Evolutionary conservation across 2,113 vertebrate genomes (phyloP).

Genomic region (Tor tambroides): DNA sequence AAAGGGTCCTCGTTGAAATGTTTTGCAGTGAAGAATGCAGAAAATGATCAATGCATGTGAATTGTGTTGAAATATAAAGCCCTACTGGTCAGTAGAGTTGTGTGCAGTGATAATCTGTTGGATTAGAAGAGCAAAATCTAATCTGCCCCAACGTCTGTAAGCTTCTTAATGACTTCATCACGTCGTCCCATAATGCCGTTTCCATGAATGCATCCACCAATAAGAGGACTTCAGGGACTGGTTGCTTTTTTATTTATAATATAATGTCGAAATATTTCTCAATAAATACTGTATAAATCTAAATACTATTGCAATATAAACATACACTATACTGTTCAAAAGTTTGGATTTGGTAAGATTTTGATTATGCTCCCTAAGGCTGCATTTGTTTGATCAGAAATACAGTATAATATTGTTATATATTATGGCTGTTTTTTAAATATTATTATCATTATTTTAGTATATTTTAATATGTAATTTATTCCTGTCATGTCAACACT

Average conservation of each 20-base stretch:
- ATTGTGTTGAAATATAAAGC: slow-evolving; percentile 59
- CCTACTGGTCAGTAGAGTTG: slow-evolving; percentile 68
- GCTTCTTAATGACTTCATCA: slow-evolving; percentile 80
- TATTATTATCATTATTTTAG: neutral
- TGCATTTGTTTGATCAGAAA: neutral
- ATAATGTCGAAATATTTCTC: slow-evolving; percentile 5
- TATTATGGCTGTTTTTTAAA: neutral
- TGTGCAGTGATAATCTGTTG: slow-evolving; percentile 75
- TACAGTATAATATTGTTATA: neutral
- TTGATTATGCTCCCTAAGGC: neutral
- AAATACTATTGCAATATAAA: neutral
- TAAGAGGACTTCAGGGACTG: slow-evolving; percentile 54
- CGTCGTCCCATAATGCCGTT: slow-evolving; percentile 66
- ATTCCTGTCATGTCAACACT: neutral
- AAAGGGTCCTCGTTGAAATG: neutral
- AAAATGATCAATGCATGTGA: slow-evolving; percentile 72
- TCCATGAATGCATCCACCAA: slow-evolving; percentile 69
- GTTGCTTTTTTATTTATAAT: slow-evolving; percentile 16
- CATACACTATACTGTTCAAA: neutral
- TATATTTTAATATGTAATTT: neutral
- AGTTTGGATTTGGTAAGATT: neutral
- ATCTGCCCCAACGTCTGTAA: slow-evolving; percentile 79
- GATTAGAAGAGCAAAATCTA: slow-evolving; percentile 82
- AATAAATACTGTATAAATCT: neutral
- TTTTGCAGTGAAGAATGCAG: slow-evolving; percentile 31